These are phyloP conservation scores for Axis porcinus DNA, from an alignment of 2,113 vertebrate genomes.

Conservation along the genomic window DNA sequence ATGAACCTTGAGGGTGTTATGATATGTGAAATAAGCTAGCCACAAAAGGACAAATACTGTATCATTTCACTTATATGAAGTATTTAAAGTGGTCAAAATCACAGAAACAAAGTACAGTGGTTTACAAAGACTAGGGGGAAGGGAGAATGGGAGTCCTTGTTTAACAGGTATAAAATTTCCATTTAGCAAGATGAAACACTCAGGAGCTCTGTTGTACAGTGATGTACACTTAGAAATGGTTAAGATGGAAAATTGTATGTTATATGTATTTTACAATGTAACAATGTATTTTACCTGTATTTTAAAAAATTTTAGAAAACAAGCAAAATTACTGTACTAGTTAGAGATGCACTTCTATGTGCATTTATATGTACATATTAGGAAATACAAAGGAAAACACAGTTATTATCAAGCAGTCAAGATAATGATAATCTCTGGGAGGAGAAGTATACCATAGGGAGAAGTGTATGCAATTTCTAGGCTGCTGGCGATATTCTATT, in stretches of 20 bases:
- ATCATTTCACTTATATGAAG: background rate
- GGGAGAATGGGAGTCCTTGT: background rate
- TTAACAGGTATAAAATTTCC: background rate
- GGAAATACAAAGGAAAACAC: background rate
- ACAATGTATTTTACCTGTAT: background rate
- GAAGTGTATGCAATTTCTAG: background rate
- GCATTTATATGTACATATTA: background rate
- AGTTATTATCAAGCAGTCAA: background rate
- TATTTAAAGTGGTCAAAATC: background rate
- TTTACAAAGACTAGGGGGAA: background rate
- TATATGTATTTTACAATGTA: background rate
- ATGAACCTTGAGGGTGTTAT: background rate
- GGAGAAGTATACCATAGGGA: background rate
- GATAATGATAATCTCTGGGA: background rate
- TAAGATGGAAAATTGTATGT: background rate
- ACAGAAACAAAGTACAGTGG: background rate
- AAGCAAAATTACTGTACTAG: background rate
- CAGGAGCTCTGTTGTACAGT: background rate
- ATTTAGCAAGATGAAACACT: background rate
- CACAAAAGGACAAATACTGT: background rate
- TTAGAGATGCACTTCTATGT: background rate
- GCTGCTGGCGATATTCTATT: background rate
- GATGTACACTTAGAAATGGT: background rate
- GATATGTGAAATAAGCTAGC: background rate
- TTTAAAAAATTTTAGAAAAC: background rate